A percentile compares a stretch with the other conserved stretches of the same genome.
phyloP scores from a whole-genome alignment of 2,797 vertebrate species.

The Trachops cirrhosus region DNA sequence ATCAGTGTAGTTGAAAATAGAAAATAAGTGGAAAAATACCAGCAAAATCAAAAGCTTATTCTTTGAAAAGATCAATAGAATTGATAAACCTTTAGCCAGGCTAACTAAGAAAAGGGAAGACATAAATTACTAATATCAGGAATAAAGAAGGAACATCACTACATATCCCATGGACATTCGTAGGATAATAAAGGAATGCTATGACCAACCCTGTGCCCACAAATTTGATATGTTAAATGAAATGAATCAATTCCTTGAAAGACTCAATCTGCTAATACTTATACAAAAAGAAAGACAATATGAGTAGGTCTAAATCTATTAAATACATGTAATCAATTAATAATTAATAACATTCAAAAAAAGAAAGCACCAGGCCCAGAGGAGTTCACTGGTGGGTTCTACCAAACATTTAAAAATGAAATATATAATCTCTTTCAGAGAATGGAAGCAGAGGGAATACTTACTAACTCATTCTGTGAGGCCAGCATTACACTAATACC shows the following conservation, averaged over 20 bases:
- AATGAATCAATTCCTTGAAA: background rate
- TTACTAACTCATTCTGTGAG: too few species aligned
- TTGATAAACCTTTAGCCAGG: background rate
- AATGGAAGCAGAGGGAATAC: too few species aligned
- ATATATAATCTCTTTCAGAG: too few species aligned
- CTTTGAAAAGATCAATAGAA: background rate
- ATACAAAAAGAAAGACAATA: background rate
- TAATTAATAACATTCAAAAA: background rate
- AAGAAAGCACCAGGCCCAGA: background rate
- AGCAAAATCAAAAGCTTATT: background rate
- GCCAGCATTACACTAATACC: too few species aligned
- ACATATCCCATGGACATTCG: background rate
- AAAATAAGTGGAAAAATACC: background rate
- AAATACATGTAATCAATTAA: background rate
- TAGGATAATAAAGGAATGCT: background rate
- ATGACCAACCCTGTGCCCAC: background rate
- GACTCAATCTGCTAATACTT: background rate
- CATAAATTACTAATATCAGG: background rate
- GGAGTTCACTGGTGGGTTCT: background rate
- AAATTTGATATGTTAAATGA: background rate
- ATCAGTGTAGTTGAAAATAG: background rate
- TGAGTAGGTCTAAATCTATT: background rate
- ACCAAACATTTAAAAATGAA: too few species aligned
- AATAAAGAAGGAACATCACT: background rate
- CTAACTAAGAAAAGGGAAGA: background rate